These are phyloP conservation scores for Callaeas wilsoni DNA, from an alignment of 2,113 vertebrate genomes.

Conservation along the genomic window DNA sequence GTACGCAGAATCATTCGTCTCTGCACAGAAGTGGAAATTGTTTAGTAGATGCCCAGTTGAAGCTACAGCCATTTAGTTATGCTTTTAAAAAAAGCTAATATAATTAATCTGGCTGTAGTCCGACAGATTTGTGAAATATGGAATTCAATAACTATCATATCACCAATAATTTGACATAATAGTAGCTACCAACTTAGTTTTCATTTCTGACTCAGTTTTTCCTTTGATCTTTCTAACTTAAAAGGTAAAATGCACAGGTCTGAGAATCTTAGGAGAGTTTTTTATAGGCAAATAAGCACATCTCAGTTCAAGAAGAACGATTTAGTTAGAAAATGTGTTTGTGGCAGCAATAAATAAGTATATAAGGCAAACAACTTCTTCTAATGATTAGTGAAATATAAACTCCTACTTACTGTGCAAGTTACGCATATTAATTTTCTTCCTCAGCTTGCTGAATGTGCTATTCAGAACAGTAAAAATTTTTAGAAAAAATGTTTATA, in stretches of 20 bases:
- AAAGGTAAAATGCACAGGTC: not conserved
- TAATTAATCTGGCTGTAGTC: not conserved
- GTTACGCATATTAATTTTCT: not conserved
- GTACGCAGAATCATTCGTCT: not conserved
- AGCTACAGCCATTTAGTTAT: not conserved
- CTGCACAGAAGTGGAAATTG: not conserved
- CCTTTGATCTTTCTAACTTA: not conserved
- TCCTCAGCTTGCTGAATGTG: not conserved
- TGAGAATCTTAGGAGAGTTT: not conserved
- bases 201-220: not conserved
- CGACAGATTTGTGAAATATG: not conserved
- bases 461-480: not conserved
- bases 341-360: not conserved
- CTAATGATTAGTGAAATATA: not conserved
- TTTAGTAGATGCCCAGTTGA: not conserved
- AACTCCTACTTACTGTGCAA: not conserved
- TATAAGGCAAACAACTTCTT: not conserved
- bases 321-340: not conserved
- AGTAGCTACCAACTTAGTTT: not conserved
- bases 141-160: not conserved
- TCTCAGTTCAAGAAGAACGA: not conserved
- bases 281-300: not conserved
- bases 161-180: not conserved
- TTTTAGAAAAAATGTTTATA: not conserved
- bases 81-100: not conserved